Evolutionary conservation across 2,888 invertebrate genomes (phyloP).

Genomic region (Orthosia cruda): DNA sequence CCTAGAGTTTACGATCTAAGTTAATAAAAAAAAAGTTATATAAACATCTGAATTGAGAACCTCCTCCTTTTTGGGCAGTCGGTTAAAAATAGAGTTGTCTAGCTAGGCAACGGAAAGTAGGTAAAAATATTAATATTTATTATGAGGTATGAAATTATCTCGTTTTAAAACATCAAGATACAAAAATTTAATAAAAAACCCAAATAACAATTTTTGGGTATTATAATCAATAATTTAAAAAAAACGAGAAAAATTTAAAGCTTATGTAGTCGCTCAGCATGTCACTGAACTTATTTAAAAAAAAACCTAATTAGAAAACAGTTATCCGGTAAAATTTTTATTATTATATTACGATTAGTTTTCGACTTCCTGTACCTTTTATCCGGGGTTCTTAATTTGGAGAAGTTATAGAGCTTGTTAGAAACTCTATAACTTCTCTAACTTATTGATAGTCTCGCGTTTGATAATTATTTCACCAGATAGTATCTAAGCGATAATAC

Average conservation of each 20-base stretch:
- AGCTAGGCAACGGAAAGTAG: not conserved
- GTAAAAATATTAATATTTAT: not conserved
- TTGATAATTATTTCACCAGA: not conserved
- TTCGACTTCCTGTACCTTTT: not conserved
- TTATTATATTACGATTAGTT: not conserved
- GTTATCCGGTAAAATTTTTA: not conserved
- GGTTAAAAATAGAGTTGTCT: not conserved
- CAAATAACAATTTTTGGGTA: not conserved
- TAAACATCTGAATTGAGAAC: no score
- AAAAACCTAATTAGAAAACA: not conserved
- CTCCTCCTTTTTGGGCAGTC: no score
- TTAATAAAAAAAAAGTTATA: no score
- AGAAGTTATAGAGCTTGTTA: no score
- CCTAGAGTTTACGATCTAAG: no score
- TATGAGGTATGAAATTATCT: not conserved
- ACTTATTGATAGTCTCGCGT: not conserved
- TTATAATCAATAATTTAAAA: not conserved
- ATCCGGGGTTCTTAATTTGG: not conserved
- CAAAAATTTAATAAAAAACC: no score
- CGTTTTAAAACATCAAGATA: no score
- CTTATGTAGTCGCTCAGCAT: not conserved
- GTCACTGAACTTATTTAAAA: not conserved
- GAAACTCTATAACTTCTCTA: no score
- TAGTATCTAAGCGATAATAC: not conserved
- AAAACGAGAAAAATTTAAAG: not conserved